Conservation (phyloP, 2,113 vertebrate species). For the Taxidea taxus region DNA sequence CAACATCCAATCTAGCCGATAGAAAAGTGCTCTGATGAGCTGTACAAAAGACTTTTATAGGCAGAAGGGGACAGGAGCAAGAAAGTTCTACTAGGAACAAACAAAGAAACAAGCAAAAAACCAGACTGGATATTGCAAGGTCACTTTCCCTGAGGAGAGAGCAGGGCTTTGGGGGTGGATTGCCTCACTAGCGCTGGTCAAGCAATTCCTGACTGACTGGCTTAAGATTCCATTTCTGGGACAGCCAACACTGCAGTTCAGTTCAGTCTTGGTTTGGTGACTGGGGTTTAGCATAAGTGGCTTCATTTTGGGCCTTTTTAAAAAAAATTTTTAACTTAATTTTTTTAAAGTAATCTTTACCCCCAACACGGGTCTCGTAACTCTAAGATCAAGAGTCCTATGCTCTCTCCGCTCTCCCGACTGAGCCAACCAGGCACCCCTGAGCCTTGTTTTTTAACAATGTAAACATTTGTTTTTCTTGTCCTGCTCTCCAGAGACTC, state of each 20-base stretch:
- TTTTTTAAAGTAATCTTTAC: background rate
- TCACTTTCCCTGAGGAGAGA: background rate
- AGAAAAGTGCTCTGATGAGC: background rate
- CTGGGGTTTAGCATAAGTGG: background rate
- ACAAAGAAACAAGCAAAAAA: background rate
- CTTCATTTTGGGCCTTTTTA: background rate
- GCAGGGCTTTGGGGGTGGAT: background rate
- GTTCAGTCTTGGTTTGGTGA: background rate
- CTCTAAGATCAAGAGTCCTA: background rate
- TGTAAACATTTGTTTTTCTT: background rate
- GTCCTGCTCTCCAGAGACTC: background rate
- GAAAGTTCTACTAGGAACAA: background rate
- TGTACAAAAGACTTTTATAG: background rate
- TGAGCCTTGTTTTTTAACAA: background rate
- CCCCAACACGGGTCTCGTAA: background rate
- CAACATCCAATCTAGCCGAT: background rate
- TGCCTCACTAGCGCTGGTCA: background rate
- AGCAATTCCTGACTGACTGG: background rate
- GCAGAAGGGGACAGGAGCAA: background rate
- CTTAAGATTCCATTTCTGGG: background rate
- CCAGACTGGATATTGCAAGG: background rate
- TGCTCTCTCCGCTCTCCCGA: background rate
- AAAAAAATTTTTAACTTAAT: background rate
- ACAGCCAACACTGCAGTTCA: background rate
- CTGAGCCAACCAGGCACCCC: background rate